These are phyloP conservation scores for Pseudococcus jackbeardsleyi DNA, from an alignment of 2,888 invertebrate species.

Conservation along the genomic window DNA sequence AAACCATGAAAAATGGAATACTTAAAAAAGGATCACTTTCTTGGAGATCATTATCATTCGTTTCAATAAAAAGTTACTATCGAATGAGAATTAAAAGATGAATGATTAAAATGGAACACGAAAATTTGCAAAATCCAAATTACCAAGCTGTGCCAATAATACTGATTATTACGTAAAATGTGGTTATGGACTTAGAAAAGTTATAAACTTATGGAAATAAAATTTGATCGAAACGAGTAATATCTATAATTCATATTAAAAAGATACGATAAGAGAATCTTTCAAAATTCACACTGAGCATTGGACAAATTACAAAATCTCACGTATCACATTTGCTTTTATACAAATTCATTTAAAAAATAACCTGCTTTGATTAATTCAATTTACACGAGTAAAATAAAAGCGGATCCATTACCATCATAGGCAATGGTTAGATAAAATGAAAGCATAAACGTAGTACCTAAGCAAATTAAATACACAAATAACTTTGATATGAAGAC, in stretches of 20 bases:
- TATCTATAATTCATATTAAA: background rate
- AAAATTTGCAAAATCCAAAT: background rate
- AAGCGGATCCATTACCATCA: background rate
- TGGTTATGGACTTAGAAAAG: background rate
- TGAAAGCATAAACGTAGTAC: background rate
- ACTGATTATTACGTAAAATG: background rate
- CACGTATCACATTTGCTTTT: constrained; percentile 19
- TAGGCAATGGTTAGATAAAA: background rate
- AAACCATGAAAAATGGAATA: background rate
- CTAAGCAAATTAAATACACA: background rate
- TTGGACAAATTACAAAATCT: background rate
- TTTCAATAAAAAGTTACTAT: background rate
- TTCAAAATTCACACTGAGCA: background rate
- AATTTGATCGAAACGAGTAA: background rate
- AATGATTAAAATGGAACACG: background rate
- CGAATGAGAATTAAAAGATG: background rate
- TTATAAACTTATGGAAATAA: background rate
- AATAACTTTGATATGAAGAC: constrained; percentile 16
- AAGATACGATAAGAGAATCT: background rate
- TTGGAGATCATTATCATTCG: background rate
- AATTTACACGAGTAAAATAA: background rate
- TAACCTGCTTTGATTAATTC: background rate
- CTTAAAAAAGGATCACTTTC: constrained; percentile 7
- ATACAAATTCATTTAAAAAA: background rate
- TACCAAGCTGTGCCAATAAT: background rate